A percentile compares a stretch with the other conserved stretches of the same genome.
Conservation (phyloP, 2,888 invertebrate genomes). For the Tetropium fuscum region DNA sequence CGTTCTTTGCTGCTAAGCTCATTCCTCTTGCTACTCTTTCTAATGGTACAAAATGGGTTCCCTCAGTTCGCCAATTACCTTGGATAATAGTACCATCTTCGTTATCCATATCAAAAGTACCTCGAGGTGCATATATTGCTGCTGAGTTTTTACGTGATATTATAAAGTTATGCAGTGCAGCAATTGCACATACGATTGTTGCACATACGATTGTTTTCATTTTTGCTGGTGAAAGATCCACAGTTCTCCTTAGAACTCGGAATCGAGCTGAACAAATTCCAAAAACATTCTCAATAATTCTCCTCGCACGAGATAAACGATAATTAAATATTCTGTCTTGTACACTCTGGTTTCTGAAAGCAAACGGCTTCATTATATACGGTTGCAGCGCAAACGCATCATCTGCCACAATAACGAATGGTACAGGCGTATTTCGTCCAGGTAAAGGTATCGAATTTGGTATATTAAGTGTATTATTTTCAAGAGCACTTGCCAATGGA, state of each 20-base stretch:
- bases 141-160: not conserved
- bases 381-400: conserved; percentile 22
- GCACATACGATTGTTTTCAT: not conserved
- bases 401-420: conserved; percentile 4
- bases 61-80: conserved; percentile 1
- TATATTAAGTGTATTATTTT: not conserved
- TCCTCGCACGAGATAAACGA: conserved; percentile 26
- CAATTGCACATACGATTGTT: too few relatives aligned
- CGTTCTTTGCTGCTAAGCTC: not conserved
- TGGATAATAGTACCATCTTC: not conserved
- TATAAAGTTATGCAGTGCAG: not conserved
- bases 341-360: conserved; percentile 24
- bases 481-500: conserved; percentile 25
- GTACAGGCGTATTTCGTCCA: too few relatives aligned
- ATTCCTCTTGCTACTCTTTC: not conserved
- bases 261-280: conserved; percentile 39
- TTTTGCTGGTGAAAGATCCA: not conserved
- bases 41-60: not conserved
- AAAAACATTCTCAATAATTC: conserved; percentile 34
- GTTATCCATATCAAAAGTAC: not conserved
- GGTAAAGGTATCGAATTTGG: not conserved
- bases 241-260: conserved; percentile 38
- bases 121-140: conserved; percentile 1
- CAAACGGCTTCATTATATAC: conserved; percentile 40
- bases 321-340: conserved; percentile 38